Conservation (phyloP, 2,888 invertebrate genomes). For the Eutolmus rufibarbis region DNA sequence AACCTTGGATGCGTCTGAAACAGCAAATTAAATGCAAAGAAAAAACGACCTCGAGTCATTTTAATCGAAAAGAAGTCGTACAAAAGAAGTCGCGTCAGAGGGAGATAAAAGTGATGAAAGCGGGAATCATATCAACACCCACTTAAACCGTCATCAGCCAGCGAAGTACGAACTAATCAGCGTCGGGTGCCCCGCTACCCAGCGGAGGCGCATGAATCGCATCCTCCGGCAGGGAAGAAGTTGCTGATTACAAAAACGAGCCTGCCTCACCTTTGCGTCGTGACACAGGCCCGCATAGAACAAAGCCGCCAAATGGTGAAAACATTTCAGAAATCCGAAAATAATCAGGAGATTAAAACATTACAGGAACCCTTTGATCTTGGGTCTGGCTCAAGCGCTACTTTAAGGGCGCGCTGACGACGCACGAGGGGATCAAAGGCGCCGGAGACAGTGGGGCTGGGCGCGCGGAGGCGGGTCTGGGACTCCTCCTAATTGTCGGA, state of each 20-base stretch:
- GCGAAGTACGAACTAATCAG: background rate
- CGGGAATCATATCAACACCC: background rate
- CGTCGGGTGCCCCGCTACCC: background rate
- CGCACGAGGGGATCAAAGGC: slow-evolving; percentile 11
- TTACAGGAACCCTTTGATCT: slow-evolving; percentile 42
- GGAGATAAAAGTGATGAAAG: background rate
- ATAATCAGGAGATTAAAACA: slow-evolving; percentile 44
- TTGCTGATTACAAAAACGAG: slow-evolving; percentile 13
- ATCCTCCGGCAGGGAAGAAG: background rate
- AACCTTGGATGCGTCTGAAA: background rate
- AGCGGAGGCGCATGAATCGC: background rate
- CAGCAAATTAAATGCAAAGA: background rate
- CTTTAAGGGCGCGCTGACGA: background rate
- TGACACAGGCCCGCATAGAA: background rate
- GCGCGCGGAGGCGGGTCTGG: background rate
- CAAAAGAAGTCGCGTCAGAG: background rate
- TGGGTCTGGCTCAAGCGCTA: background rate
- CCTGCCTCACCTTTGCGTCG: slow-evolving; percentile 4
- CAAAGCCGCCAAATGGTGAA: slow-evolving; percentile 29
- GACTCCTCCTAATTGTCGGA: slow-evolving; percentile 38
- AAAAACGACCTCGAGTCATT: background rate
- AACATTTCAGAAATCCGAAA: slow-evolving; percentile 34
- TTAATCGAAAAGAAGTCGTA: background rate
- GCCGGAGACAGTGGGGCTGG: background rate
- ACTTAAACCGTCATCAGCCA: background rate